Conservation (phyloP, 2,797 vertebrate species). For the Microcaecilia unicolor region DNA sequence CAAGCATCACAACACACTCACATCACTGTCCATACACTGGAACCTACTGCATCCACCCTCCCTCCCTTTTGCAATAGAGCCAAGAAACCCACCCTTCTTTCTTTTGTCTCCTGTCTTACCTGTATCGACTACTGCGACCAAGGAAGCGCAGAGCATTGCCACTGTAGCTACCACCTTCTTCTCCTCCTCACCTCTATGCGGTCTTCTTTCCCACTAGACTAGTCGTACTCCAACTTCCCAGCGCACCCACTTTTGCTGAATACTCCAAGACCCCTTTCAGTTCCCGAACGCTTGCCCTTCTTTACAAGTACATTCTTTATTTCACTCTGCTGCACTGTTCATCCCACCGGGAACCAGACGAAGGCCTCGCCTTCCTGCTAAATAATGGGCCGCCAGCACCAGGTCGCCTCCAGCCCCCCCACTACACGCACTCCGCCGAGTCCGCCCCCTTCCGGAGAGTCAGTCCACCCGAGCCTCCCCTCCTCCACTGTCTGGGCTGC, state of each 20-base stretch:
- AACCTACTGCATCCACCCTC: no score
- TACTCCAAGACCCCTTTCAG: constrained; percentile 20
- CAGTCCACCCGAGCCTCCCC: no score
- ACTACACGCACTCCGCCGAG: no score
- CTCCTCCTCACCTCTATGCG: constrained; percentile 5
- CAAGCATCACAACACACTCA: neutral
- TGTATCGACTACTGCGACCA: constrained; percentile 18
- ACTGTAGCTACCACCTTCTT: no score
- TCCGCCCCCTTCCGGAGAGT: constrained; percentile 12
- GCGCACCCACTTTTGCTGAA: neutral
- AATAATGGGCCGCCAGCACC: constrained; percentile 27
- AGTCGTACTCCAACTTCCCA: constrained; percentile 3
- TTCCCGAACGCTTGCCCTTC: neutral
- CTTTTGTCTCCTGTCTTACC: neutral
- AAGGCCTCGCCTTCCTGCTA: constrained; percentile 44
- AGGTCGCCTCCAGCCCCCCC: constrained; percentile 18
- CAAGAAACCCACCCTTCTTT: no score
- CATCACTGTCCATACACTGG: no score
- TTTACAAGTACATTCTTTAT: no score
- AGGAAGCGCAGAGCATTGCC: constrained; percentile 3
- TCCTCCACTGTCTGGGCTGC: no score
- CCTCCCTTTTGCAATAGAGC: no score
- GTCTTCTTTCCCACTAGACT: constrained; percentile 11
- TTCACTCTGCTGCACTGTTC: constrained; percentile 22
- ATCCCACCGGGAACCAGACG: neutral